Evolutionary conservation across 2,113 vertebrate species (phyloP).

Genomic region (Ptyas mucosa): DNA sequence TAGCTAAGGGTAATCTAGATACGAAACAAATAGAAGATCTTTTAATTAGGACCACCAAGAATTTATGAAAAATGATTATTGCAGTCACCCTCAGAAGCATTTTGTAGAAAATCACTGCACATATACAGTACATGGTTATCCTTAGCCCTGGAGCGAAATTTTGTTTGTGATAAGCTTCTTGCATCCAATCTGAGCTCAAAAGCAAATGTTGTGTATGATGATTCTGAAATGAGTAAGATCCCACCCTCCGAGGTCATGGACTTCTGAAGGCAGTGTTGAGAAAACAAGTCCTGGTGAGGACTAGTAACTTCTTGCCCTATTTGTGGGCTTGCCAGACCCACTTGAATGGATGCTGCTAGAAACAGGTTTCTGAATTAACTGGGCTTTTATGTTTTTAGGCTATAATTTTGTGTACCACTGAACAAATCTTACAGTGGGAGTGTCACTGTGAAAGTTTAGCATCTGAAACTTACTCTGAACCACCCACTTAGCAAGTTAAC

Average conservation of each 20-base stretch:
- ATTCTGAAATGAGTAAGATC: neutral
- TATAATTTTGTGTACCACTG: slow-evolving; percentile 1
- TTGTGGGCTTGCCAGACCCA: neutral
- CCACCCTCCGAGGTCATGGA: neutral
- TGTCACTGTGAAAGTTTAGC: neutral
- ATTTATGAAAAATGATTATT: neutral
- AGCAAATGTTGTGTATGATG: neutral
- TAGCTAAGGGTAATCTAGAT: neutral
- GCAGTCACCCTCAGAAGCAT: neutral
- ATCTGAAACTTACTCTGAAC: neutral
- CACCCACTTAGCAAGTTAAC: neutral
- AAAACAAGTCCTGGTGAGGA: neutral
- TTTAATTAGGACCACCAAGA: neutral
- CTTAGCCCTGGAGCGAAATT: neutral
- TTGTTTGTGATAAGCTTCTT: neutral
- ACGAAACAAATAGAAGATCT: too few relatives aligned
- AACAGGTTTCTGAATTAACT: neutral
- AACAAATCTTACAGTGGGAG: neutral
- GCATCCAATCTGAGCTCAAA: neutral
- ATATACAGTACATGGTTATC: neutral
- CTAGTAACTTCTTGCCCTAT: neutral
- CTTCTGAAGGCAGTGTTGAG: neutral
- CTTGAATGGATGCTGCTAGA: neutral
- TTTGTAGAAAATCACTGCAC: neutral
- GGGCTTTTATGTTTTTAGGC: neutral